Conservation (phyloP, 2,113 vertebrate species). For the Apus apus region DNA sequence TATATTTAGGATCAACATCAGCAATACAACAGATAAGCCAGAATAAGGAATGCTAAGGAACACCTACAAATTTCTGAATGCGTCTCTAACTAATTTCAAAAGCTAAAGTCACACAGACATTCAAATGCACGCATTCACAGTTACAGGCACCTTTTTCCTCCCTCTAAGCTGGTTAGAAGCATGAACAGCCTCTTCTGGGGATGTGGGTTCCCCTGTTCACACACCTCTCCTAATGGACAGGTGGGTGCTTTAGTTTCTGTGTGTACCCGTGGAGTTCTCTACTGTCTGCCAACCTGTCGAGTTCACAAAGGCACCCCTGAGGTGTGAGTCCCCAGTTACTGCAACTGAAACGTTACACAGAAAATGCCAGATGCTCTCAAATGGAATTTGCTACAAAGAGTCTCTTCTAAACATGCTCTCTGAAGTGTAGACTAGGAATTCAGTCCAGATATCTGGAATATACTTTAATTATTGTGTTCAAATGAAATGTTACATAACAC, state of each 20-base stretch:
- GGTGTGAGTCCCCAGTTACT: background rate
- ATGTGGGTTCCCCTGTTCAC: background rate
- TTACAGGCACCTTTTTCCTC: fast-evolving
- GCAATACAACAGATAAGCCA: background rate
- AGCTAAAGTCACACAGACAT: background rate
- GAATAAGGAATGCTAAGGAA: background rate
- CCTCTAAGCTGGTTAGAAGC: background rate
- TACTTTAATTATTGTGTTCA: background rate
- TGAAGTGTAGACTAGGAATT: background rate
- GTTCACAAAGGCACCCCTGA: background rate
- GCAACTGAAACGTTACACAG: too few species aligned
- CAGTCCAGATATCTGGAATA: background rate
- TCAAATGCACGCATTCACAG: background rate
- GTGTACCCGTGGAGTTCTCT: background rate
- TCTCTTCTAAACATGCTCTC: background rate
- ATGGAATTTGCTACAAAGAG: background rate
- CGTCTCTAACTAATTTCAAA: background rate
- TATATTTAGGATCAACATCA: background rate
- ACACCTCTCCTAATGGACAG: background rate
- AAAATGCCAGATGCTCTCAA: background rate
- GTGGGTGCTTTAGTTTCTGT: background rate
- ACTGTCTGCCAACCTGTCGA: too few species aligned
- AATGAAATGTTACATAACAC: background rate
- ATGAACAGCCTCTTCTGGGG: background rate
- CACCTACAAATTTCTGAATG: background rate